Evolutionary conservation across 2,113 vertebrate genomes (phyloP).

Genomic region (Indri indri): DNA sequence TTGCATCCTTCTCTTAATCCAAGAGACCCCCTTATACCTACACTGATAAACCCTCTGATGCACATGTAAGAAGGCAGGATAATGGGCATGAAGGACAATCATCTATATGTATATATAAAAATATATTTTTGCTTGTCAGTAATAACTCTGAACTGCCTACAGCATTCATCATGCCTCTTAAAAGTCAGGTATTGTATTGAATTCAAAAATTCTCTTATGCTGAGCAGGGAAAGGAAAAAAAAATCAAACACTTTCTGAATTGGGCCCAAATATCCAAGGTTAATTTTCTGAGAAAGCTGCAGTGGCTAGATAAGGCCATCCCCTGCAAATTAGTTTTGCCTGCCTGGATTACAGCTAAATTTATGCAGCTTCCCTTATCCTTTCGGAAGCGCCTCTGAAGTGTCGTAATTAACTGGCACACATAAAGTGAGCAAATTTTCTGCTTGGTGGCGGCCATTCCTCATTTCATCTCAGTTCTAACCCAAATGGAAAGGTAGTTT

Average conservation of each 20-base stretch:
- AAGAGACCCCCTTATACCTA: constrained; percentile 71
- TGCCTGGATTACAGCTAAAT: constrained; percentile 99
- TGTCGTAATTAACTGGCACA: constrained; percentile 99
- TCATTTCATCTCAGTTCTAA: constrained; percentile 95
- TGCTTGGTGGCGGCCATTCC: constrained; percentile 97
- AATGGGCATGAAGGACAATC: constrained; percentile 85
- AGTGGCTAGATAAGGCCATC: constrained; percentile 98
- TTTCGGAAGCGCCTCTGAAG: constrained; percentile 99
- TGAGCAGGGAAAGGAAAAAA: constrained; percentile 86
- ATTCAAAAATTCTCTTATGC: constrained; percentile 90
- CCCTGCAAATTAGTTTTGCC: constrained; percentile 99
- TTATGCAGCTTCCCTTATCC: constrained; percentile 99
- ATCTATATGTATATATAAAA: constrained; percentile 77
- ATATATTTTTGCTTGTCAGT: constrained; percentile 85
- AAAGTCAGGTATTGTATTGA: constrained; percentile 89
- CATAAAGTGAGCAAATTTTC: constrained; percentile 99
- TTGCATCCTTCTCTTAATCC: constrained; percentile 85
- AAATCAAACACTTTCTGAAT: constrained; percentile 99
- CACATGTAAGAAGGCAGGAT: constrained; percentile 81
- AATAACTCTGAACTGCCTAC: constrained; percentile 90
- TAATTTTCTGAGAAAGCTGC: constrained; percentile 99
- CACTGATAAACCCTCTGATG: constrained; percentile 82
- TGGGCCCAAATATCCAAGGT: constrained; percentile 99
- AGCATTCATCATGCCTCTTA: constrained; percentile 86
- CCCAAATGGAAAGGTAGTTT: constrained; percentile 92